Conservation (phyloP, 2,113 vertebrate genomes). For the Atlantisia rogersi region DNA sequence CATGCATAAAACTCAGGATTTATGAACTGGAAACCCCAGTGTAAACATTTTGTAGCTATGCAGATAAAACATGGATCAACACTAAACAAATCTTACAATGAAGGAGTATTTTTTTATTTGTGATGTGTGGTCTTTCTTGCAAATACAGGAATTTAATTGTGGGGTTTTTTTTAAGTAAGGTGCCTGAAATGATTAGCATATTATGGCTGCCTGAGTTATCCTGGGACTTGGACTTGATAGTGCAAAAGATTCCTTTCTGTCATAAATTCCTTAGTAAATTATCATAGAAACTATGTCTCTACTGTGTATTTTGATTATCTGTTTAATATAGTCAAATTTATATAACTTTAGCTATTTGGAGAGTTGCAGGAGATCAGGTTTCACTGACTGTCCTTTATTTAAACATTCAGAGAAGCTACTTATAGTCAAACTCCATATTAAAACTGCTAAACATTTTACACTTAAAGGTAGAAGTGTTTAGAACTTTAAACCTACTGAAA, state of each 20-base stretch:
- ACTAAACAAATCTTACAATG: not conserved
- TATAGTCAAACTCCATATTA: not conserved
- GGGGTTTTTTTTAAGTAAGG: not conserved
- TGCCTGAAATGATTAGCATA: not conserved
- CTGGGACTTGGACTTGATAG: not conserved
- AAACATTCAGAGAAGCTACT: not conserved
- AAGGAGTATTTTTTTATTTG: not conserved
- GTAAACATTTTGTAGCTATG: not conserved
- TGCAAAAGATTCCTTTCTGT: not conserved
- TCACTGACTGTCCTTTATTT: not conserved
- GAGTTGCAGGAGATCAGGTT: not conserved
- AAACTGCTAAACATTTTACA: not conserved
- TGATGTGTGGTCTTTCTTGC: not conserved
- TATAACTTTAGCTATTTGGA: not conserved
- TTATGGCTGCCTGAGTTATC: not conserved
- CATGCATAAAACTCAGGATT: constrained; percentile 26
- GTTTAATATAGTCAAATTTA: not conserved
- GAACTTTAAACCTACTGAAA: not conserved
- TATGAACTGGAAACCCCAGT: not conserved
- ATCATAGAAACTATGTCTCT: not conserved
- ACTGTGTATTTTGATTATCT: not conserved
- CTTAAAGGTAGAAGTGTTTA: not conserved
- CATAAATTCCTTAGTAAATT: not conserved
- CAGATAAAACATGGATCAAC: not conserved
- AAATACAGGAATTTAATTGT: not conserved